Conservation (phyloP, 1,140 invertebrate genomes). For the Sitophilus oryzae region DNA sequence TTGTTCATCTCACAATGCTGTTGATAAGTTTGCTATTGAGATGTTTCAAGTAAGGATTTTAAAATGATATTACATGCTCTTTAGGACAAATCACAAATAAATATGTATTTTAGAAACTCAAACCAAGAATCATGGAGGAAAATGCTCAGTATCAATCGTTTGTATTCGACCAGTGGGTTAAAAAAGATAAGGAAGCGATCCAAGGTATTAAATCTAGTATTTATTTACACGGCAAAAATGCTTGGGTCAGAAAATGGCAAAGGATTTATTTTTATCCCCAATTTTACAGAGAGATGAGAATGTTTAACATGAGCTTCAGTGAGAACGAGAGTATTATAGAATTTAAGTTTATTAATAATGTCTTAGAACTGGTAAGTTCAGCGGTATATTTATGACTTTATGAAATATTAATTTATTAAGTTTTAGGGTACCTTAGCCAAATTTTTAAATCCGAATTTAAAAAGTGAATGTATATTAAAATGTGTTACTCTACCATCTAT, state of each 20-base stretch:
- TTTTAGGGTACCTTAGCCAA: conserved; percentile 31
- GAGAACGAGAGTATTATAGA: conserved; percentile 29
- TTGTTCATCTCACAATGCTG: conserved; percentile 4
- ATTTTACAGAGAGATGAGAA: conserved; percentile 26
- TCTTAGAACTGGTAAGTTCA: conserved; percentile 29
- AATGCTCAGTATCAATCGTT: conserved; percentile 27
- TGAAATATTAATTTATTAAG: conserved; percentile 11
- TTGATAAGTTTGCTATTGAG: conserved; percentile 11
- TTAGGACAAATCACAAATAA: background rate
- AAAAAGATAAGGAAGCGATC: background rate
- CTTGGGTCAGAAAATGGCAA: conserved; percentile 26
- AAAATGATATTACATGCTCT: background rate
- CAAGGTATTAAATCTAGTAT: conserved; percentile 8
- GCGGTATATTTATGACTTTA: background rate
- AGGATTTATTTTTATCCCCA: conserved; percentile 23
- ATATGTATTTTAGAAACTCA: conserved; percentile 27
- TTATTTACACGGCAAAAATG: conserved; percentile 11
- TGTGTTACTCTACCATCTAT: conserved; percentile 14
- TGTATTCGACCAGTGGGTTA: conserved; percentile 23
- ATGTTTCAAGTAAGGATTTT: conserved; percentile 16
- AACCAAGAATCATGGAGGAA: conserved; percentile 29
- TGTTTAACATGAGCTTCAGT: conserved; percentile 23
- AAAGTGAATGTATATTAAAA: conserved; percentile 17
- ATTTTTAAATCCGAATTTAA: conserved; percentile 27
- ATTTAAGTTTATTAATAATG: conserved; percentile 24